Conservation (phyloP, 2,888 invertebrate species). For the Pediacus dermestoides region DNA sequence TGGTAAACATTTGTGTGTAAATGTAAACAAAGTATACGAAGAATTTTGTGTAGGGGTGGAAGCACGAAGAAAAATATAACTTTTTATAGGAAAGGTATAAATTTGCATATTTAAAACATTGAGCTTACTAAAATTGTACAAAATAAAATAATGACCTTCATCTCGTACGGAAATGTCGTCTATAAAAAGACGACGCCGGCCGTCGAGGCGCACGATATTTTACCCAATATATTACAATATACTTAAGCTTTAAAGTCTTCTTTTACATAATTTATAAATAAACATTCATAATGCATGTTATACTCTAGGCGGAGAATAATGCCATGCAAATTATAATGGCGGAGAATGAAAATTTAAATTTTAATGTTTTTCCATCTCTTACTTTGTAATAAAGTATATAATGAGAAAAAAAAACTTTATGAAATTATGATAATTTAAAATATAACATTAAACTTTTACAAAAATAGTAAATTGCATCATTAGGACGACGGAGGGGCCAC, state of each 20-base stretch:
- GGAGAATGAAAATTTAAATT: slow-evolving; percentile 45
- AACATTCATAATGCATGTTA: slow-evolving; percentile 51
- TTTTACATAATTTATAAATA: slow-evolving; percentile 52
- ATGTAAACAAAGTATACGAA: too few relatives aligned
- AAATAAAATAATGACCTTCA: slow-evolving; percentile 35
- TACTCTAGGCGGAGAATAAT: slow-evolving; percentile 44
- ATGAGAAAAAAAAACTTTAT: slow-evolving; percentile 24
- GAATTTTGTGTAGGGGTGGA: too few relatives aligned
- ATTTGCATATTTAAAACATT: slow-evolving; percentile 40
- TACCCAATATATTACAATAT: slow-evolving; percentile 46
- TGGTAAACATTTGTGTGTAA: too few relatives aligned
- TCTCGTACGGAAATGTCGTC: slow-evolving; percentile 33
- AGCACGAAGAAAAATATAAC: slow-evolving; percentile 1
- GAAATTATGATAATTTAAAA: slow-evolving; percentile 24
- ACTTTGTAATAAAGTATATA: slow-evolving; percentile 31
- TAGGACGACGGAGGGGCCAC: neutral
- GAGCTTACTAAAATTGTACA: slow-evolving; percentile 36
- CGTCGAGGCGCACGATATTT: slow-evolving; percentile 35
- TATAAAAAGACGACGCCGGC: slow-evolving; percentile 32
- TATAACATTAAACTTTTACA: slow-evolving; percentile 10
- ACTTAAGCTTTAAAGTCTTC: slow-evolving; percentile 45
- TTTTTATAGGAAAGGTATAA: slow-evolving; percentile 28
- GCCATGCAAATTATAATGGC: slow-evolving; percentile 46
- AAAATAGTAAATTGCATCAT: slow-evolving; percentile 7
- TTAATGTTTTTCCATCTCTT: slow-evolving; percentile 43